Base-by-base conservation (phyloP, 2,888 invertebrate genomes). In the Oeneis ivallda region DNA sequence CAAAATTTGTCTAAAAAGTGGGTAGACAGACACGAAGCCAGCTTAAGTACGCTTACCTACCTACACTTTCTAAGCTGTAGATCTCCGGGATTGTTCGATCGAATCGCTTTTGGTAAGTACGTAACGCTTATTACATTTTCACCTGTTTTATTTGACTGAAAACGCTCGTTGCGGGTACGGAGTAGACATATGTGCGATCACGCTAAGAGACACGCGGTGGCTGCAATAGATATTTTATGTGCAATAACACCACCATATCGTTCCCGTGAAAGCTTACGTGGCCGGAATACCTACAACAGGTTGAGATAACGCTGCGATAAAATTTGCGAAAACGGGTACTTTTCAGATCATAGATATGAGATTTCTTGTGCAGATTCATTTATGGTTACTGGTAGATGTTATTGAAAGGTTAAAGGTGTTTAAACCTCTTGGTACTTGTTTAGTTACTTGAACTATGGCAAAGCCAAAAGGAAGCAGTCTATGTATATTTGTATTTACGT, bases 141-240 rank as follows among this genome's bases (percentile, higher is more conserved):
- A 26, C 26, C 26, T 5, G 26, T 26, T 26, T 26, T 5, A 26
- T 26, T 26, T 26, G 26, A 26, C 2, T 26, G 2, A 26, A 10
- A 49, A 19, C 19, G 2, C 1, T 17, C 17, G 1, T 15, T 17
- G 47, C 15, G 6, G 13, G 17, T 39, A 10, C 54, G 10, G 37
- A 5, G 39, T 9, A 9, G 2, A 19, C 3, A 11, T 13, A 41
- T 19, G 56, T 56, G 56, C 39, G 39, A 13, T 13, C 41, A 19
- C 56, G 39, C 13, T 17, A 8, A 5, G 32, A 2, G 45, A 13
- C 34, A 45, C 32, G 45, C 32, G 58, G 45, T 45, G 32, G n/a
- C 15, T 58, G 58, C 58, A 58, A 47, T 47, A 47, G 58, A 45
- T 45, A 34, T 58, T 58, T 58, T 45, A 58, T 58, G 58, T 34